Percentiles rank a stretch among this genome's conserved stretches.
Evolutionary conservation across 2,797 vertebrate genomes (phyloP).

Genomic region (Octomys mimax): DNA sequence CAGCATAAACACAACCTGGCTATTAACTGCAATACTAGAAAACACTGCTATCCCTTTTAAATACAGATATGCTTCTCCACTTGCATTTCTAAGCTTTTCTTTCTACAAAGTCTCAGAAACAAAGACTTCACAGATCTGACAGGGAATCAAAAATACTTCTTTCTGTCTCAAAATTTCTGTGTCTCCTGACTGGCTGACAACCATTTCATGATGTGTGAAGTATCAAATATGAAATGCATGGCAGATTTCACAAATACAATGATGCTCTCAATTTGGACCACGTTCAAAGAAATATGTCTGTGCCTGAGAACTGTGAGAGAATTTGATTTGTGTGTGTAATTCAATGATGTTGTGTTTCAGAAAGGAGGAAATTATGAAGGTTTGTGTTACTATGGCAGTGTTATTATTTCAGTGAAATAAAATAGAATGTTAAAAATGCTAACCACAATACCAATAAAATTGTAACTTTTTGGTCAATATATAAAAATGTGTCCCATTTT

Average conservation of each 20-base stretch:
- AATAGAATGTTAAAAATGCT: background rate
- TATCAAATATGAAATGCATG: conserved; percentile 51
- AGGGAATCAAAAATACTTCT: conserved; percentile 59
- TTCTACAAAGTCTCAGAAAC: conserved; percentile 58
- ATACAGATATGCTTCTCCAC: conserved; percentile 43
- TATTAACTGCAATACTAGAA: conserved; percentile 54
- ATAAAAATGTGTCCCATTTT: background rate
- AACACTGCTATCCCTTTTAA: conserved; percentile 45
- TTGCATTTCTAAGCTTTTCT: conserved; percentile 30
- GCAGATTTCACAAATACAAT: conserved; percentile 56
- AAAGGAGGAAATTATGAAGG: conserved; percentile 29
- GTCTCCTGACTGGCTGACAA: conserved; percentile 62
- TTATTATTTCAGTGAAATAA: conserved; percentile 50
- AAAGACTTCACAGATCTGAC: conserved; percentile 62
- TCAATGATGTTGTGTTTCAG: conserved; percentile 53
- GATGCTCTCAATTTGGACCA: conserved; percentile 35
- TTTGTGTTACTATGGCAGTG: background rate
- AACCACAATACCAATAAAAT: background rate
- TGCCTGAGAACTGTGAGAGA: conserved; percentile 4
- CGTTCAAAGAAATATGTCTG: conserved; percentile 6
- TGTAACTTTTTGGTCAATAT: background rate
- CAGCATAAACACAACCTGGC: conserved; percentile 40
- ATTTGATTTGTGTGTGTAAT: conserved; percentile 59
- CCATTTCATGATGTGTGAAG: conserved; percentile 72
- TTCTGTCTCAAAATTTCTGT: conserved; percentile 60